Base-by-base conservation (phyloP, 2,797 vertebrate species). In the Rhinichthys osculus region DNA sequence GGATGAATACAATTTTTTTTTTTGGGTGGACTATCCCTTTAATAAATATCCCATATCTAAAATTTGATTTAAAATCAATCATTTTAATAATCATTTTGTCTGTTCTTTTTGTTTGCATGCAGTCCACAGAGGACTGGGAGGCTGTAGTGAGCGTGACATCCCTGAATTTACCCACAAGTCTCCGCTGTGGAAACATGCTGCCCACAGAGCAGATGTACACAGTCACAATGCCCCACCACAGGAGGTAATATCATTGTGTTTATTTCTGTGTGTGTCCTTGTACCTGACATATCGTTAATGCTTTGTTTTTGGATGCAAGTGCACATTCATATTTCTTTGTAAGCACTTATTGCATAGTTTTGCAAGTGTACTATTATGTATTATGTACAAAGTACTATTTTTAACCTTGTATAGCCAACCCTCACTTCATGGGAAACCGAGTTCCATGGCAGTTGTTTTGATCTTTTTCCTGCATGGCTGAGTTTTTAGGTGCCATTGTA, bases 81-180 rank as follows among this genome's bases (percentile, higher is more conserved):
- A 30, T 57, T 16, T 47, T 78, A 59, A 13, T 54, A 13, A 72
- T 59, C 3, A 66, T 33, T 9, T 71, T 47, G 21, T 64, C 38
- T n/a, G 23, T 64, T 74, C 5, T 50, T 76, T 87, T 85, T 91
- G 74, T 82, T 84, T 90, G 59, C 74, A 64, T 88, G 62, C 82
- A 98, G 97, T 97, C 96, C 0, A 95, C 96, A 17, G 97, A 98
- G 89, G 96, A 97, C 91, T 98, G 97, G 96, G 96, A 97, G 89
- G 96, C 94, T 8, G 82, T 97, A 7, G 95, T 98, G 81, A 95
- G 96, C 0, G 93, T 98, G 44, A 94, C 92, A 17, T 96, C 97
- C 3, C 92, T 85, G 0, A 86, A 73, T 3, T 92, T 97, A 88
- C 96, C 97, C 78, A 96, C 93, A 87, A 98, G 96, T 88, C 92